Conservation (phyloP, 1,140 invertebrate species). For the Apis florea region DNA sequence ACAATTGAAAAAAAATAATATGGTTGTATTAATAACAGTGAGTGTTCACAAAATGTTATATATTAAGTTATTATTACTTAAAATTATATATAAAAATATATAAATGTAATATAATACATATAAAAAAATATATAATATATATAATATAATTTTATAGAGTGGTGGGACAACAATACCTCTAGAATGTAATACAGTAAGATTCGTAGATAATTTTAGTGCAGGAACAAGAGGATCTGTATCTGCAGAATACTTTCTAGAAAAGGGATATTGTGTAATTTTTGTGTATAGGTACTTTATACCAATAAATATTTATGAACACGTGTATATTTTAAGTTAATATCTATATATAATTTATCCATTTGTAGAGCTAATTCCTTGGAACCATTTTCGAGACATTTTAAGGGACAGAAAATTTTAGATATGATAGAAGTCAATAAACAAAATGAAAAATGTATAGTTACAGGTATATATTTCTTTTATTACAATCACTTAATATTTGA, state of each 20-base stretch:
- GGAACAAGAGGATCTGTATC: conserved; percentile 96
- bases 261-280: conserved; percentile 90
- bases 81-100: background rate
- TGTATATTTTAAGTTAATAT: background rate
- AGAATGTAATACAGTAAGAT: conserved; percentile 97
- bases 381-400: conserved; percentile 94
- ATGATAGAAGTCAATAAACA: conserved; percentile 86
- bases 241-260: conserved; percentile 96
- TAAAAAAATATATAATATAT: conserved; percentile 16
- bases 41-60: conserved; percentile 65
- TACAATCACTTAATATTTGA: background rate
- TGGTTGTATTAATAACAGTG: conserved; percentile 90
- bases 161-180: conserved; percentile 98
- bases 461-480: conserved; percentile 68
- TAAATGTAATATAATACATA: background rate
- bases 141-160: conserved; percentile 86
- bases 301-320: background rate
- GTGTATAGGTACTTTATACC: conserved; percentile 82
- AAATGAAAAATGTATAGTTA: conserved; percentile 83
- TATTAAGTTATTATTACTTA: background rate
- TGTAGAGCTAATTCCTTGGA: conserved; percentile 89
- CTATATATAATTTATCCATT: conserved; percentile 11
- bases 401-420: conserved; percentile 89
- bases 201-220: conserved; percentile 99
- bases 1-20: conserved; percentile 83